Conservation (phyloP, 2,113 vertebrate species). For the Glaucomys volans region DNA sequence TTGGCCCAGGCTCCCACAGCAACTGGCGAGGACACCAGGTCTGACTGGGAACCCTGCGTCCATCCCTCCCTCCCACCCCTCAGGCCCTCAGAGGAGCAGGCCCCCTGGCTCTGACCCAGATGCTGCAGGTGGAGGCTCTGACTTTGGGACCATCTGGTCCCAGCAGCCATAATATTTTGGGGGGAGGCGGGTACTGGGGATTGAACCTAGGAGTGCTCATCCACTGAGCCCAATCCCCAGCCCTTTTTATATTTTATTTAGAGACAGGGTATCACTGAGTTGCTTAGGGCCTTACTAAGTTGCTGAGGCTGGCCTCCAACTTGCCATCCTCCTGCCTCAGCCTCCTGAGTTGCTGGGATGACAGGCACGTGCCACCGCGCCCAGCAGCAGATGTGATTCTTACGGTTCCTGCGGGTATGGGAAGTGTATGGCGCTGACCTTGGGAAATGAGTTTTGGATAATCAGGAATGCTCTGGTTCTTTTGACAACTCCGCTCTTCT, state of each 20-base stretch:
- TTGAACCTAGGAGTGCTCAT: too few relatives aligned
- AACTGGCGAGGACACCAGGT: neutral
- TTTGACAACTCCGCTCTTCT: constrained; percentile 2
- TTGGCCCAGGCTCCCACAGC: too few relatives aligned
- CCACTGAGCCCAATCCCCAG: too few relatives aligned
- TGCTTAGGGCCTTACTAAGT: too few relatives aligned
- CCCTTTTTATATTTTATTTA: too few relatives aligned
- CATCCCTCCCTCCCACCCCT: neutral
- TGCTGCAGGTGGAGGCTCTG: rapidly evolving
- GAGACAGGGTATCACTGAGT: too few relatives aligned
- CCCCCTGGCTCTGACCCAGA: neutral
- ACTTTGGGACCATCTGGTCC: neutral
- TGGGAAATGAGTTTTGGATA: neutral
- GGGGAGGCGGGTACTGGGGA: too few relatives aligned
- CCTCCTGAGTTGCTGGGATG: too few relatives aligned
- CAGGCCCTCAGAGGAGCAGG: rapidly evolving
- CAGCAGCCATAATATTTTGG: neutral
- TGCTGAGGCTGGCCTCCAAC: too few relatives aligned
- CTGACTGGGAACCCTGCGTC: too few relatives aligned
- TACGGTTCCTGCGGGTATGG: neutral
- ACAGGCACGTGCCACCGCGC: too few relatives aligned
- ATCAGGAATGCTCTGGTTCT: neutral
- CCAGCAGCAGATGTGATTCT: rapidly evolving
- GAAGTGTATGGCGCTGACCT: neutral
- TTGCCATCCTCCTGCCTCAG: too few relatives aligned